Base-by-base conservation (phyloP, 2,113 vertebrate genomes). In the Corythornis cristatus region DNA sequence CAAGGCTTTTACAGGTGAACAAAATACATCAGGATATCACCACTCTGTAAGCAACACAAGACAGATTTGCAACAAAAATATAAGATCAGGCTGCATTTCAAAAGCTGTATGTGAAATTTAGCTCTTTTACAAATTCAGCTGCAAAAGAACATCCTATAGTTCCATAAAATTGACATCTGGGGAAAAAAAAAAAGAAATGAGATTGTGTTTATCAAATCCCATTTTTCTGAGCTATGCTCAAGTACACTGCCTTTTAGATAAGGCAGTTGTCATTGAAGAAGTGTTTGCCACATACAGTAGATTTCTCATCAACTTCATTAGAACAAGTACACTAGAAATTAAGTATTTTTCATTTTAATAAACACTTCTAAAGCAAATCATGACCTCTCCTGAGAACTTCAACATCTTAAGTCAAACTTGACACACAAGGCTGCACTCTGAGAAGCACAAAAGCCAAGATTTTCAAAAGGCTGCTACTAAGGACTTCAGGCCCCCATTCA, bases 301-400 rank as follows among this genome's bases (percentile, higher is more conserved):
- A 86, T 81, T 89, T 64, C 64, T 90, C 82, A 88, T 71, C 54
- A 77, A 94, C 66, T 93, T 96, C 89, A 93, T 88, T 86, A 92
- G 58, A 82, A 89, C 57, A 84, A 93, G 67, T 61, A 92, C 82
- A 86, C 82, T 92, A 92, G 75, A 92, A 94, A 93, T 80, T 71
- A 92, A 96, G 73, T 73, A 73, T 1, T 71, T 78, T 77, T 83
- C 83, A 91, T 74, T 28, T 86, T 56, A 91, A 88, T 73, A 91
- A 95, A 73, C 23, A 65, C 86, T 79, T 76, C 72, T 77, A 54
- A 91, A 83, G 31, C 48, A 88, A 93, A 83, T 67, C 31, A n/a
- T 79, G 25, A 42, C 14, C 73, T 57, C 78, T 53, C 73, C 86
- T 20, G 25, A 67, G 65, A 95, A 86, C 42, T 91, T 37, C 66